phyloP scores from a whole-genome alignment of 92 coral and sea anemone genomes.

The Micromussa lordhowensis region DNA sequence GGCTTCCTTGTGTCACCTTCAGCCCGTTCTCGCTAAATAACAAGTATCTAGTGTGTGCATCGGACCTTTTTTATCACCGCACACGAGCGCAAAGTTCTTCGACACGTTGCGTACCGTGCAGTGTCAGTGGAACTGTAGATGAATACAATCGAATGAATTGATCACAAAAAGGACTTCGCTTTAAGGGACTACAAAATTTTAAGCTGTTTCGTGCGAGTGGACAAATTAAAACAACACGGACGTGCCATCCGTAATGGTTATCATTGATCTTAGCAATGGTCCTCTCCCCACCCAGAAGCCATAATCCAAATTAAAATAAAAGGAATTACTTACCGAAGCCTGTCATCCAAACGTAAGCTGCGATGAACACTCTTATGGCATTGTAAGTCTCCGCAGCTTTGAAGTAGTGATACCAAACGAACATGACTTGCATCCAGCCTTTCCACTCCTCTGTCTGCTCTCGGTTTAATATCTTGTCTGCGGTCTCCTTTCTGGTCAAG shows the following conservation, averaged over 20 bases:
- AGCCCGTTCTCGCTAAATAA: not conserved
- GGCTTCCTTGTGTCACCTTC: not conserved
- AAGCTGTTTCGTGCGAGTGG: too few species aligned
- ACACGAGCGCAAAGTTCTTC: not conserved
- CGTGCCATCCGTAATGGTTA: not conserved
- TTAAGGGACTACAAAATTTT: too few species aligned
- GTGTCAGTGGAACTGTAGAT: too few species aligned
- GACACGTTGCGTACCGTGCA: not conserved
- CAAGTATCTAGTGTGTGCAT: not conserved
- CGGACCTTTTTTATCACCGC: not conserved
- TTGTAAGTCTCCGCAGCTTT: slow-evolving; percentile 87
- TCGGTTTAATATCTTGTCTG: slow-evolving; percentile 72
- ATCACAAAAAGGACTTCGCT: too few species aligned
- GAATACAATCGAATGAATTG: too few species aligned
- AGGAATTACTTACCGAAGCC: slow-evolving; percentile 74
- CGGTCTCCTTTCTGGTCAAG: slow-evolving; percentile 66
- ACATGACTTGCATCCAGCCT: slow-evolving; percentile 90
- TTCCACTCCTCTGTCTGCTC: slow-evolving; percentile 96
- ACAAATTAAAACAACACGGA: not conserved
- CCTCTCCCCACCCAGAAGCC: not conserved
- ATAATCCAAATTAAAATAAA: not conserved
- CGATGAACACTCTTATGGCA: slow-evolving; percentile 82
- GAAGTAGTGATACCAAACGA: slow-evolving; percentile 93
- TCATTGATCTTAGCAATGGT: not conserved
- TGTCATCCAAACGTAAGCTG: slow-evolving; percentile 95